A percentile compares a stretch with the other conserved stretches of the same genome.
phyloP scores from a whole-genome alignment of 30 jellyfish, hydroid and myxozoan genomes.

The Haliclystus octoradiatus region DNA sequence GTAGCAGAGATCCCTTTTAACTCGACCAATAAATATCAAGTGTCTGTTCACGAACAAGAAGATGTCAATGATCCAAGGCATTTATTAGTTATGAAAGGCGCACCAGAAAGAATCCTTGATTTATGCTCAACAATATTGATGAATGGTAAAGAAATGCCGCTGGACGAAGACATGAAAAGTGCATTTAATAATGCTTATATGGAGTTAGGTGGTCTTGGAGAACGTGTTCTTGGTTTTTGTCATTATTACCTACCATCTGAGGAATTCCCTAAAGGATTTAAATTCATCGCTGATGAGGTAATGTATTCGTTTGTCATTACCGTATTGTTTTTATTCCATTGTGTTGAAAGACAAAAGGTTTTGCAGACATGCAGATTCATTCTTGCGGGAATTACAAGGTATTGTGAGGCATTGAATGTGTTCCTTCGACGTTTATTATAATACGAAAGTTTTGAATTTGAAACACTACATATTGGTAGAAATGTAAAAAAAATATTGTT shows the following conservation, averaged over 20 bases:
- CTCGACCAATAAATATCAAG: constrained; percentile 10
- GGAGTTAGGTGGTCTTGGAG: constrained; percentile 7
- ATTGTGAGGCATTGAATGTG: no score
- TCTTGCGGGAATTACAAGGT: no score
- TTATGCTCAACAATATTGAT: constrained; percentile 1
- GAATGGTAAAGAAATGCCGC: not conserved
- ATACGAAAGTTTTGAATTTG: no score
- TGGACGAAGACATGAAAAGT: not conserved
- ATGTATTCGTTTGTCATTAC: no score
- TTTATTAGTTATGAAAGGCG: constrained; percentile 11
- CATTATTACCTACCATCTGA: not conserved
- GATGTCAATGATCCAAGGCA: not conserved
- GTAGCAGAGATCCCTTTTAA: constrained; percentile 11
- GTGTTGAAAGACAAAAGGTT: no score
- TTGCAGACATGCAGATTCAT: no score
- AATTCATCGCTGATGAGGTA: not conserved
- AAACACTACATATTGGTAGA: no score
- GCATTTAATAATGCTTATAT: not conserved
- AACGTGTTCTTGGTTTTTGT: constrained; percentile 13
- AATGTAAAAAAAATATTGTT: no score
- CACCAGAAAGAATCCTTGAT: constrained; percentile 14
- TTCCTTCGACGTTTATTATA: no score
- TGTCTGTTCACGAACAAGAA: constrained; percentile 7
- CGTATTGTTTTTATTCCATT: no score
- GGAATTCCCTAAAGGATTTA: constrained; percentile 3